Conservation (phyloP, 2,113 vertebrate species). For the Psittacula cyanocephala region DNA sequence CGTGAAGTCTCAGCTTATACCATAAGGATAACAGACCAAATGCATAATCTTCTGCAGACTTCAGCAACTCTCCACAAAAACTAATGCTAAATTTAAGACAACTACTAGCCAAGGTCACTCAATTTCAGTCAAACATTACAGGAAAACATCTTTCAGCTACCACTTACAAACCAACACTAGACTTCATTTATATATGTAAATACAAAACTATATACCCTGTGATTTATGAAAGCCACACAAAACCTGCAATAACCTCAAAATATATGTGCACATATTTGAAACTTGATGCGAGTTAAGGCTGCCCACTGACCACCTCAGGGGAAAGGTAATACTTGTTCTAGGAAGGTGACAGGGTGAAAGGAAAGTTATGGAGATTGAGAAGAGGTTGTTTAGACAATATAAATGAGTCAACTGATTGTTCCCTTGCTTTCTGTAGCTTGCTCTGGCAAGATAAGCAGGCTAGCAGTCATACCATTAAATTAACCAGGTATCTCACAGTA, state of each 20-base stretch:
- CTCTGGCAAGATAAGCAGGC: not conserved
- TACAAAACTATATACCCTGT: not conserved
- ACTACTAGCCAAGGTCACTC: not conserved
- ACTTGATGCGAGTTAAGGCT: not conserved
- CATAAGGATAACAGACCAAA: not conserved
- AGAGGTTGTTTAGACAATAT: not conserved
- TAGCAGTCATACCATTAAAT: not conserved
- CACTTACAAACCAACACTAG: not conserved
- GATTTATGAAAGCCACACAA: not conserved
- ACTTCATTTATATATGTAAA: not conserved
- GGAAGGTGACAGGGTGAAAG: not conserved
- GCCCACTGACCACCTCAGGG: not conserved
- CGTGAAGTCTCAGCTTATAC: not conserved
- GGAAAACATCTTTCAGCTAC: not conserved
- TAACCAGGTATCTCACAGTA: accelerated
- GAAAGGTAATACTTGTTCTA: not conserved
- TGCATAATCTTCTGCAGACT: not conserved
- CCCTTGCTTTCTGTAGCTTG: not conserved
- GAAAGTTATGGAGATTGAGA: not conserved
- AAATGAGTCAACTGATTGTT: not conserved
- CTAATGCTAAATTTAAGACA: not conserved
- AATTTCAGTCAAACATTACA: not conserved
- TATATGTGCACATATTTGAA: not conserved
- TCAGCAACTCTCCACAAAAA: not conserved
- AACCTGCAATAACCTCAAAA: not conserved